phyloP scores from a whole-genome alignment of 2,113 vertebrate genomes.

The Melierax canorus region DNA sequence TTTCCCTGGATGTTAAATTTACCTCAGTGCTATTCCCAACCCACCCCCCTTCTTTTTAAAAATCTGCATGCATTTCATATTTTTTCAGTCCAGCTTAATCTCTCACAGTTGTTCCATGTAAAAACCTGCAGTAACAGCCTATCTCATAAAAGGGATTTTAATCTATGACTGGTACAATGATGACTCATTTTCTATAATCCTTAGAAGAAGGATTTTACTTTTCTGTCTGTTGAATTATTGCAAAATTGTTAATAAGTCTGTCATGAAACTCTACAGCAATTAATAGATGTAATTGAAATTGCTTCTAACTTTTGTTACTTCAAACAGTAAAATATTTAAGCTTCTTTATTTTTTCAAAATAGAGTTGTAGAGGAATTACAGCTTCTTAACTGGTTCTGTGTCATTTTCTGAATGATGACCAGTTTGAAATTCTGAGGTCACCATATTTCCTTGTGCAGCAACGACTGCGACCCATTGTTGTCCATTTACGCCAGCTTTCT shows the following conservation, averaged over 20 bases:
- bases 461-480: not conserved
- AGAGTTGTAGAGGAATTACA: not conserved
- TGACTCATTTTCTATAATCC: not conserved
- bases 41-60: fast-evolving
- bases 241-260: not conserved
- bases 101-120: not conserved
- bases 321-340: not conserved
- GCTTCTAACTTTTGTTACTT: not conserved
- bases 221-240: not conserved
- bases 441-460: not conserved
- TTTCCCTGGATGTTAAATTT: not conserved
- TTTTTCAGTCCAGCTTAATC: not conserved
- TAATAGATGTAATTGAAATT: not conserved
- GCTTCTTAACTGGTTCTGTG: not conserved
- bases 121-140: not conserved
- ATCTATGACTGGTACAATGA: not conserved
- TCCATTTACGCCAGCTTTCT: not conserved
- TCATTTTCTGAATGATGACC: not conserved
- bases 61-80: not conserved
- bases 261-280: not conserved
- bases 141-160: not conserved
- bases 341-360: not conserved
- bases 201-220: not conserved
- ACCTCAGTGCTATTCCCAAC: not conserved
- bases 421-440: not conserved